A percentile compares a stretch with the other conserved stretches of the same genome.
phyloP scores from a whole-genome alignment of 1,140 invertebrate genomes.

The Dendrolimus punctatus region DNA sequence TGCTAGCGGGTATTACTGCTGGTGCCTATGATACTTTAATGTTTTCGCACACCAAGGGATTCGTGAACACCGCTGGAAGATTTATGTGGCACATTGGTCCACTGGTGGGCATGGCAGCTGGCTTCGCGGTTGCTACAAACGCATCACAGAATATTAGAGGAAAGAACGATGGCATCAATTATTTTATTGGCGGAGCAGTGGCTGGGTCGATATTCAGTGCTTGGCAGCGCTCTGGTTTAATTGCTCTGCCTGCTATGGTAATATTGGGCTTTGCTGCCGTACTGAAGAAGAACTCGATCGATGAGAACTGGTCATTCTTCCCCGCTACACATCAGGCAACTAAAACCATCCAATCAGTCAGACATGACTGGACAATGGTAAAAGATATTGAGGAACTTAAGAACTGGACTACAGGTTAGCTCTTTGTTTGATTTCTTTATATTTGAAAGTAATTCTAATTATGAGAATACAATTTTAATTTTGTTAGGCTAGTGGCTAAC shows the following conservation, averaged over 20 bases:
- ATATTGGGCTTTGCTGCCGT: conserved; percentile 63
- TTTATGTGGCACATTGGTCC: conserved; percentile 73
- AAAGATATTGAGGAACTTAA: conserved; percentile 49
- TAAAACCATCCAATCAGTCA: conserved; percentile 36
- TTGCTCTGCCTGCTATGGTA: conserved; percentile 33
- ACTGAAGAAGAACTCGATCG: conserved; percentile 73
- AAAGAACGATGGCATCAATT: conserved; percentile 78
- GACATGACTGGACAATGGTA: conserved; percentile 43
- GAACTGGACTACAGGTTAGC: conserved; percentile 43
- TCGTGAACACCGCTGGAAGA: conserved; percentile 40
- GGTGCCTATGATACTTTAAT: conserved; percentile 74
- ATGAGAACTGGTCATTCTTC: conserved; percentile 71
- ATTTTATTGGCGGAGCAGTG: conserved; percentile 73
- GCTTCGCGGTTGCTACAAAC: conserved; percentile 77
- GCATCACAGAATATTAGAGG: conserved; percentile 72
- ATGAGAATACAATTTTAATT: no score
- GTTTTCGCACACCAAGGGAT: conserved; percentile 71
- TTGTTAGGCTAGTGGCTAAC: no score
- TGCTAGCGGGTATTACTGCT: conserved; percentile 57
- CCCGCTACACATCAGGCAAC: conserved; percentile 28
- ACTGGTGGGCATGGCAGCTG: conserved; percentile 74
- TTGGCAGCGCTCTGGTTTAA: conserved; percentile 54
- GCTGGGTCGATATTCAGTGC: conserved; percentile 74
- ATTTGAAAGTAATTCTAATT: no score
- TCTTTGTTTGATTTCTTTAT: no score